phyloP scores from a whole-genome alignment of 2,113 vertebrate genomes.

The Podarcis raffonei region DNA sequence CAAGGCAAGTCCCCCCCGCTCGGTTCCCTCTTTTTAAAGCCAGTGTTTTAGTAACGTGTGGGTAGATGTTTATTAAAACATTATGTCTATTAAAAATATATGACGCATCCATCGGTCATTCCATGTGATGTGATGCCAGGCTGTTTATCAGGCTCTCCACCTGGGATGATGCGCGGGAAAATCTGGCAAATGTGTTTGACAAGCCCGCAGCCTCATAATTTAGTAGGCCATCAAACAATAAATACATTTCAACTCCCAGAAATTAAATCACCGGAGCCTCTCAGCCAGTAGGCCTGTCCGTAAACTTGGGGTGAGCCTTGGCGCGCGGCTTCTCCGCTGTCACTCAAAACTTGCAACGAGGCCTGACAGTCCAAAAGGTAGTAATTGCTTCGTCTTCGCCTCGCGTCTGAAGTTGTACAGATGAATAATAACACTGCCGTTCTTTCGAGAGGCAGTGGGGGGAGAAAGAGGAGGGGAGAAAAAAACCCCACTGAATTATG shows the following conservation, averaged over 20 bases:
- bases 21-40: constrained; percentile 11
- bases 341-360: constrained; percentile 48
- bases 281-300: constrained; percentile 34
- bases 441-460: neutral
- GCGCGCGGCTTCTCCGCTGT: constrained; percentile 44
- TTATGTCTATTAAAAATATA: constrained; percentile 84
- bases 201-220: constrained; percentile 61
- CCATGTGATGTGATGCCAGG: constrained; percentile 80
- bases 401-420: constrained; percentile 67
- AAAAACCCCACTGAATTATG: constrained; percentile 12
- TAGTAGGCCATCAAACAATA: constrained; percentile 64
- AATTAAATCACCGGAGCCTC: constrained; percentile 63
- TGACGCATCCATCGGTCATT: constrained; percentile 78
- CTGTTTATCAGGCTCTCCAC: constrained; percentile 69
- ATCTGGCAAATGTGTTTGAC: constrained; percentile 70
- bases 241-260: constrained; percentile 65
- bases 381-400: constrained; percentile 67
- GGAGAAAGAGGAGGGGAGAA: rapidly evolving
- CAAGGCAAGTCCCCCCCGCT: constrained; percentile 73
- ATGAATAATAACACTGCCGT: constrained; percentile 67
- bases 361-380: constrained; percentile 47
- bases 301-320: constrained; percentile 51
- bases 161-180: constrained; percentile 72
- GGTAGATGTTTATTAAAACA: constrained; percentile 82
- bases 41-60: constrained; percentile 73